phyloP scores from a whole-genome alignment of 30 jellyfish, hydroid and myxozoan genomes.

The Pelagia noctiluca region DNA sequence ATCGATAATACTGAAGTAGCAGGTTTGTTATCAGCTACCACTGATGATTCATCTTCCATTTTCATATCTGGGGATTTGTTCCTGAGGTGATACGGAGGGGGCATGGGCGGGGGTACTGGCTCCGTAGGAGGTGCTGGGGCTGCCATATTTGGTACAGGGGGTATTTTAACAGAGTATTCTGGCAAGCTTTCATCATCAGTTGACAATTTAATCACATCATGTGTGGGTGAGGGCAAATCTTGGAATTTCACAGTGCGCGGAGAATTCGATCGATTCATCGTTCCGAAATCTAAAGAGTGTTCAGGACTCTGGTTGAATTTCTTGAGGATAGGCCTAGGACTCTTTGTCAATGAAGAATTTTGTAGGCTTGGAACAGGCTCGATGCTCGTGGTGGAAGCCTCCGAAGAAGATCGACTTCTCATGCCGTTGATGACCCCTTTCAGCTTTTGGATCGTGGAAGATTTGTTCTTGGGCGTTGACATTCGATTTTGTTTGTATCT shows the following conservation, averaged over 20 bases:
- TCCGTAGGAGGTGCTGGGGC: slow-evolving; percentile 43
- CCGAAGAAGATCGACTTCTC: slow-evolving; percentile 83
- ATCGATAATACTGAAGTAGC: background rate
- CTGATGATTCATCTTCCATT: background rate
- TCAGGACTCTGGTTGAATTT: background rate
- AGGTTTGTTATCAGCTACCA: background rate
- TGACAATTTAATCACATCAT: slow-evolving; percentile 37
- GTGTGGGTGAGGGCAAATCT: slow-evolving; percentile 4
- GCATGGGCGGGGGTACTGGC: slow-evolving; percentile 43
- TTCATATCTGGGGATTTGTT: background rate
- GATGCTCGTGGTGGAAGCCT: slow-evolving; percentile 66
- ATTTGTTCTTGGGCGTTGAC: slow-evolving; percentile 29
- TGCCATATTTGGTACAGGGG: slow-evolving; percentile 42
- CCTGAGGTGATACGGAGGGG: slow-evolving; percentile 33
- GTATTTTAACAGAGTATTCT: slow-evolving; percentile 33
- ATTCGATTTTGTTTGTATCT: slow-evolving; percentile 63
- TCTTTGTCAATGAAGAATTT: slow-evolving; percentile 3
- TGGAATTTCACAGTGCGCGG: slow-evolving; percentile 58
- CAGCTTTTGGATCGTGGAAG: slow-evolving; percentile 67
- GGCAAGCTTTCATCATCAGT: slow-evolving; percentile 52
- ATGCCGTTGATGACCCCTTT: slow-evolving; percentile 70
- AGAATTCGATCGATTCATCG: slow-evolving; percentile 49
- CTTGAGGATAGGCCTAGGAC: slow-evolving; percentile 67
- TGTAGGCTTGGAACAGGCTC: slow-evolving; percentile 13
- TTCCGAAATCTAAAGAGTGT: background rate